Base-by-base conservation (phyloP, 2,113 vertebrate species). In the Edolisoma coerulescens region DNA sequence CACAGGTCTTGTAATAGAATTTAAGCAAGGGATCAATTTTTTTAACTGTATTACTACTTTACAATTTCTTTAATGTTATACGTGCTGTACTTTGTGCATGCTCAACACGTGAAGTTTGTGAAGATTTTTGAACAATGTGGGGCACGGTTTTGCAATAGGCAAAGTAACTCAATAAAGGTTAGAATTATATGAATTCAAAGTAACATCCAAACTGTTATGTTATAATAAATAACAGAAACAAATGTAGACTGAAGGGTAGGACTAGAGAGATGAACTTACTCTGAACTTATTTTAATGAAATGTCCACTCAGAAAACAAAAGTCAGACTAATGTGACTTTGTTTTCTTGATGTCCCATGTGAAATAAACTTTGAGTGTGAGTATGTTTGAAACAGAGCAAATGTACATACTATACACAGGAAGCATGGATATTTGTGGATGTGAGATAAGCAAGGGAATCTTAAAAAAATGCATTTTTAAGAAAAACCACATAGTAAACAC, bases 371-470 rank as follows among this genome's bases (percentile, higher is more conserved):
- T 75, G 91, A 97, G 90, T 75, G 52, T 65, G 76, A 97, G 92
- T 74, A 94, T 94, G 83, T 93, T 95, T 95, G 81, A 95, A 97
- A 93, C 32, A 93, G 74, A 96, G 79, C 84, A 95, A 97, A 97
- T 96, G 94, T 81, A 96, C 88, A 82, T 92, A 95, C 81, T 93
- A 95, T 87, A 95, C 93, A 97, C 97, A 97, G 97, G 97, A 97
- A 97, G 91, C 11, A 2, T 81, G 90, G 84, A 91, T 95, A 94
- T 97, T 97, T 97, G 96, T 96, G 95, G 90, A 97, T 94, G 75
- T 75, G 68, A 96, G 97, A 97, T 97, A 97, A 97, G 95, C 54
- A 0, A 93, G 60, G 8, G 93, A 94, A 97, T 87, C 78, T 94
- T 79, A 50, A 89, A 90, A 88, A 94, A 93, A 91, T 39, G 81